These are phyloP conservation scores for Cephus spinipes DNA, from an alignment of 2,888 invertebrate genomes.

Conservation along the genomic window DNA sequence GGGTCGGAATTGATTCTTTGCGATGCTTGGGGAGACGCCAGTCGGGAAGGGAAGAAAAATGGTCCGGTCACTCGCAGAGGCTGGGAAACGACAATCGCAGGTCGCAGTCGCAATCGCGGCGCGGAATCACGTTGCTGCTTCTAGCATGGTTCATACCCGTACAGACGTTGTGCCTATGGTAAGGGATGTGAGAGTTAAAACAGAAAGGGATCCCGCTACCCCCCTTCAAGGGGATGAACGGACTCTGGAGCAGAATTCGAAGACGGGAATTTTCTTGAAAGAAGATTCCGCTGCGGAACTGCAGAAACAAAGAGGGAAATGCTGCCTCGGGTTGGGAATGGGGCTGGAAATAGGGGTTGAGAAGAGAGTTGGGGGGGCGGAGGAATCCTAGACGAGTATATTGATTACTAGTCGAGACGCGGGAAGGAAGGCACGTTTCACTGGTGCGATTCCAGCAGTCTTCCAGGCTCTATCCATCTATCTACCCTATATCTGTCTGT, in stretches of 20 bases:
- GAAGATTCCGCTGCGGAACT: constrained; percentile 37
- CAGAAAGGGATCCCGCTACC: not conserved
- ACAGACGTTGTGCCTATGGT: not conserved
- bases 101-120: not conserved
- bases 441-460: not conserved
- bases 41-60: not conserved
- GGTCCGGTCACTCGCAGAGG: not conserved
- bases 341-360: constrained; percentile 12
- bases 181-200: not conserved
- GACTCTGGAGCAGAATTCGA: constrained; percentile 3
- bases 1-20: not conserved
- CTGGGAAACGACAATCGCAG: not conserved
- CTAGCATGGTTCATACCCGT: not conserved
- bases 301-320: constrained; percentile 41
- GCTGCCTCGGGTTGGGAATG: constrained; percentile 16
- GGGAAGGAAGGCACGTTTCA: constrained; percentile 5
- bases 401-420: constrained; percentile 41
- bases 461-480: not conserved
- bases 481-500: not conserved
- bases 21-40: not conserved
- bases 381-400: constrained; percentile 42
- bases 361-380: constrained; percentile 7
- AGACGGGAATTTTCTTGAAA: constrained; percentile 30
- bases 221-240: not conserved
- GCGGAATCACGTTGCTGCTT: not conserved